Conservation (phyloP, 2,113 vertebrate genomes). For the Nesogale talazaci region DNA sequence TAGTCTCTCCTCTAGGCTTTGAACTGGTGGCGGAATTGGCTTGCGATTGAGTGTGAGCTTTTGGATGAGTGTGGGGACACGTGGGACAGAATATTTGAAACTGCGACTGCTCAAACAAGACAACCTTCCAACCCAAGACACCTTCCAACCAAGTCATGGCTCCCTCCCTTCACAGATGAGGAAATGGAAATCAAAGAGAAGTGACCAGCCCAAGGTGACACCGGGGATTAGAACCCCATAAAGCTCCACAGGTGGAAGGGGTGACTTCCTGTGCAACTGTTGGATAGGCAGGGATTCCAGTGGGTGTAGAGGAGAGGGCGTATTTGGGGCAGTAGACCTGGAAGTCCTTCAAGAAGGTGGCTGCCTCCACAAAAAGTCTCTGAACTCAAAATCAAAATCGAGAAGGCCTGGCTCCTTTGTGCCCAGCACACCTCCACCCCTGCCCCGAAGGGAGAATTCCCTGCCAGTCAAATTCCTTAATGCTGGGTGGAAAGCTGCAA, state of each 20-base stretch:
- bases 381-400: neutral
- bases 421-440: neutral
- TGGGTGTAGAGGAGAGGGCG: neutral
- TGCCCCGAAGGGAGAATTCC: neutral
- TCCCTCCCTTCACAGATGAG: neutral
- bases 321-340: neutral
- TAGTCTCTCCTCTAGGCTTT: too few relatives aligned
- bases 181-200: neutral
- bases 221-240: neutral
- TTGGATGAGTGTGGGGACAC: neutral
- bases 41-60: too few relatives aligned
- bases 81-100: neutral
- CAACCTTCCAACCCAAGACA: neutral
- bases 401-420: neutral
- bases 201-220: neutral
- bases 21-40: too few relatives aligned
- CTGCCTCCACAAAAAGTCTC: neutral
- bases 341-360: slow-evolving; percentile 1
- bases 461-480: neutral
- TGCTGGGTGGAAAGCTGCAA: neutral
- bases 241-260: accelerated
- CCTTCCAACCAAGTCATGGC: neutral
- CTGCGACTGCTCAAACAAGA: accelerated
- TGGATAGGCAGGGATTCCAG: accelerated
- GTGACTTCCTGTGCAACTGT: neutral